Base-by-base conservation (phyloP, 2,113 vertebrate genomes). In the Clarias batrachus region DNA sequence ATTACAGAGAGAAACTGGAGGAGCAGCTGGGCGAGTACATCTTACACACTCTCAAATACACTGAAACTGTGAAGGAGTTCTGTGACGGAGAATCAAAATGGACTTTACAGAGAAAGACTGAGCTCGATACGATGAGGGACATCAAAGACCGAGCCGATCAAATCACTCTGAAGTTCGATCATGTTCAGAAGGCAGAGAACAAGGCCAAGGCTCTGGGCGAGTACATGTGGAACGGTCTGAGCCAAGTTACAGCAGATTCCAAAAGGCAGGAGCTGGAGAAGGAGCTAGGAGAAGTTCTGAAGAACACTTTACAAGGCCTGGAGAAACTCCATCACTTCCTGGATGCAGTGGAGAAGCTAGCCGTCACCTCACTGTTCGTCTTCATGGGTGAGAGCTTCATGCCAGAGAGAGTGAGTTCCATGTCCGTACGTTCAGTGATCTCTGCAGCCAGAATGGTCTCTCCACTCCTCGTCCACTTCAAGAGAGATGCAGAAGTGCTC, bases 271-370 rank as follows among this genome's bases (percentile, higher is more conserved):
- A 90, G 77, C 91, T 95, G 89, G 86, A 91, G 90, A 73, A 91
- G 19, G 86, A 94, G 89, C 92, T 95, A 33, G 74, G 0, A 0
- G 57, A 60, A 0, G 88, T 93, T 57, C 37, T 95, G 63, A 85
- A 92, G 81, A 86, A 87, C 70, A 92, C 92, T 59, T 68, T 93
- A 82, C 48, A 48, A 10, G 93, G 94, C 0, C 86, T 96, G 88
- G 84, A 91, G 91, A 59, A 90, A 80, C 92, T 95, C 0, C 14
- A 89, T 21, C 10, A 9, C 82, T 94, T 95, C 83, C 89, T 95
- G 92, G 92, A 93, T 57, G 92, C 93, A 25, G 82, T 95, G 88
- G 94, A 95, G 91, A 94, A 89, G 70, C 93, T 95, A 87, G 90
- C 93, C 0, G 93, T 91, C 87, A 95, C 94, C 17, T 95, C 94